phyloP scores from a whole-genome alignment of 1,140 invertebrate species.

The Aphidius gifuensis region DNA sequence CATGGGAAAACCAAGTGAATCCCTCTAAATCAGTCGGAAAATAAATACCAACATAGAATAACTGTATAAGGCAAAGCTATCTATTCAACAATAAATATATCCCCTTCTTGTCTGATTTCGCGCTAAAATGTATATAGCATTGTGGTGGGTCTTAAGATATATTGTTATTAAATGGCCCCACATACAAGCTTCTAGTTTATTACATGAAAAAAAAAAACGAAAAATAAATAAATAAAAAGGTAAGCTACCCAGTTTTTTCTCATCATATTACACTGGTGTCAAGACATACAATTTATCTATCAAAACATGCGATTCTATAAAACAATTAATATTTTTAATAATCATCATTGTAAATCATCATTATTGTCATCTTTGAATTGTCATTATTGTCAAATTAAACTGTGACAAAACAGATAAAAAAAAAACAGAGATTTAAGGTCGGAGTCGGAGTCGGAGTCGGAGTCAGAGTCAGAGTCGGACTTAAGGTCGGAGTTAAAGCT shows the following conservation, averaged over 20 bases:
- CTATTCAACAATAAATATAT: constrained; percentile 9
- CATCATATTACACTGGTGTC: constrained; percentile 13
- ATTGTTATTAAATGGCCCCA: constrained; percentile 55
- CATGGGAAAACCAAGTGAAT: constrained; percentile 8
- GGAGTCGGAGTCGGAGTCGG: too few species aligned
- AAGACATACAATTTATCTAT: constrained; percentile 10
- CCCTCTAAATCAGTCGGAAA: constrained; percentile 37
- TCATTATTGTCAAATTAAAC: too few species aligned
- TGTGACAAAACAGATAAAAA: too few species aligned
- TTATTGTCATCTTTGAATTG: too few species aligned
- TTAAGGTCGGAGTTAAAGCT: too few species aligned
- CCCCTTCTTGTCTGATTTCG: constrained; percentile 16
- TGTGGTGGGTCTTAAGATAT: constrained; percentile 47
- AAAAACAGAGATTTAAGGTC: too few species aligned
- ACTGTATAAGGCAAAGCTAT: constrained; percentile 23
- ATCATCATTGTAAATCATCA: too few species aligned
- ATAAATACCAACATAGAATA: constrained; percentile 22
- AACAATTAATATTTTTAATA: too few species aligned
- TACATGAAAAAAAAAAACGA: constrained; percentile 27
- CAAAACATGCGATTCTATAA: background rate
- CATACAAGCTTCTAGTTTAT: constrained; percentile 44
- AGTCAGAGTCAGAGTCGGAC: too few species aligned
- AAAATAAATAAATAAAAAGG: background rate
- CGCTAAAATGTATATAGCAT: constrained; percentile 26
- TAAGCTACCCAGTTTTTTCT: constrained; percentile 18